Conservation (phyloP, 1,140 invertebrate genomes). For the Panulirus ornatus region DNA sequence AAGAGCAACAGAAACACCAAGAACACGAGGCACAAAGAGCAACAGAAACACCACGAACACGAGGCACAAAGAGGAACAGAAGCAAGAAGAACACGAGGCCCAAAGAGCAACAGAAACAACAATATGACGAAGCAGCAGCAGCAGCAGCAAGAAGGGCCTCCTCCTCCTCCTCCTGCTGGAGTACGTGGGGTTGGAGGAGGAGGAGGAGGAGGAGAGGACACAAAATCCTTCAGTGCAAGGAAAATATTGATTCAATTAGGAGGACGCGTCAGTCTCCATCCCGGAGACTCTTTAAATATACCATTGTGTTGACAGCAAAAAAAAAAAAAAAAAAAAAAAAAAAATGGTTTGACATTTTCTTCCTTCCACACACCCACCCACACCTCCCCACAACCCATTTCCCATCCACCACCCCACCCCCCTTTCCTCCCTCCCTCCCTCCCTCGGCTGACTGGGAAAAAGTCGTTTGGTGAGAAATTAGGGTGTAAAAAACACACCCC, state of each 20-base stretch:
- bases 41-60: neutral
- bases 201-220: neutral
- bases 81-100: neutral
- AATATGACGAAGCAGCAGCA: neutral
- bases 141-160: neutral
- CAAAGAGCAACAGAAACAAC: neutral
- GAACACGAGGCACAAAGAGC: neutral
- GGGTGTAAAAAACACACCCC: conserved; percentile 31
- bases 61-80: neutral
- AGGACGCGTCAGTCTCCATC: conserved; percentile 45
- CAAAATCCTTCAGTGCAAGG: conserved; percentile 53
- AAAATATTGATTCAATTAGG: conserved; percentile 71
- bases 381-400: too few species aligned
- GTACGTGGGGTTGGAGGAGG: too few species aligned
- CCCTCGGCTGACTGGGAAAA: too few species aligned
- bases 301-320: conserved; percentile 71
- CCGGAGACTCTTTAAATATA: conserved; percentile 65
- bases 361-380: too few species aligned
- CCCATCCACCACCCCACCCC: too few species aligned
- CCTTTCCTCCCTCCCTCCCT: too few species aligned
- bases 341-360: conserved; percentile 57
- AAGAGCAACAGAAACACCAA: neutral
- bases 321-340: too few species aligned
- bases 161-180: too few species aligned
- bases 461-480: conserved; percentile 66